Evolutionary conservation across 2,888 invertebrate species (phyloP), one percentile per base, ranked within the genome.

Genomic region (Lordiphosa andalusiaca): DNA sequence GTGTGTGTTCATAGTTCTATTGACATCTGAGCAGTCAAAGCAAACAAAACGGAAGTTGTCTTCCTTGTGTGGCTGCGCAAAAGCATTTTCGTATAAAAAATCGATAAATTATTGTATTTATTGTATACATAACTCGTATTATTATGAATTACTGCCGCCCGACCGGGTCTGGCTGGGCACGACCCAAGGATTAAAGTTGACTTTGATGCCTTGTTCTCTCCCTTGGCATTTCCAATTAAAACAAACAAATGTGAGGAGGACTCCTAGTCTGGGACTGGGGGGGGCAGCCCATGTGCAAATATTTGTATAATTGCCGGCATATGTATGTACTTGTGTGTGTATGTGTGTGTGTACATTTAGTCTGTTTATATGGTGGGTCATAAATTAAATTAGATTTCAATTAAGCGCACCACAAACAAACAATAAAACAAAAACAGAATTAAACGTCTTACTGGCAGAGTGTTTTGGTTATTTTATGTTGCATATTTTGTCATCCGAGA

Each of bases 81-180:
- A 44, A 35, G 57, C 52, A 19, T 42, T 52, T 53, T 54, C 46
- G 46, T 71, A 67, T 67, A 61, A 52, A 77, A 76, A 76, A 76
- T 76, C 76, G 72, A 81, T 76, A 81, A 72, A 72, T 76, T 76
- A 81, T 67, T 81, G 72, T 72, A 58, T 72, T 80, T 76, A 76
- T 72, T 77, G 57, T 53, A 69, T 70, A 56, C 64, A 58, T 63
- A 72, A 53, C 71, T 67, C 62, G 56, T 65, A 73, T 73, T 77
- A 76, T 71, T 71, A 56, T 59, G 49, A 67, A 61, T 81, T 73
- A 62, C 59, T 81, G 69, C 69, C 74, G 81, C 69, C 55, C 67
- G 73, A 69, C 57, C 63, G 71, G 59, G 56, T 37, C 50, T 63
- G 63, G 50, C 63, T 56, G 56, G 63, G 56, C 63, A 63, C 66